Conservation (phyloP, 2,888 invertebrate genomes). For the Pammene fasciana region DNA sequence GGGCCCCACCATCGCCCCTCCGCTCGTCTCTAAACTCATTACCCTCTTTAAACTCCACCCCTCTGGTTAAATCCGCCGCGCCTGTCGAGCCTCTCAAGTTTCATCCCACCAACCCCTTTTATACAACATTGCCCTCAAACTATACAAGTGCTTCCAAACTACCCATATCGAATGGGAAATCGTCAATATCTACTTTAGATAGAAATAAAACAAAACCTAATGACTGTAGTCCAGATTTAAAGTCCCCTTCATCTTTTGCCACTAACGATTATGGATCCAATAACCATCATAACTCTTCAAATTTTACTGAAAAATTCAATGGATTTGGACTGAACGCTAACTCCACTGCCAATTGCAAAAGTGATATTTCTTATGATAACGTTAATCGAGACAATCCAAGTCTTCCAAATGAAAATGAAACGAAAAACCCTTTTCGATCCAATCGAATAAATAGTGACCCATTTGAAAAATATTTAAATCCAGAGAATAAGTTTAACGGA, state of each 20-base stretch:
- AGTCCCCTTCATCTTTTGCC: conserved; percentile 63
- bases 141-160: conserved; percentile 74
- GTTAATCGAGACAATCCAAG: conserved; percentile 55
- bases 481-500: conserved; percentile 60
- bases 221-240: conserved; percentile 60
- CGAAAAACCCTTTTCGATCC: conserved; percentile 69
- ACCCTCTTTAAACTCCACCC: conserved; percentile 66
- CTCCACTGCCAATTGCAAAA: conserved; percentile 52
- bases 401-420: conserved; percentile 55
- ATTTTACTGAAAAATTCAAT: conserved; percentile 54
- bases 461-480: conserved; percentile 68
- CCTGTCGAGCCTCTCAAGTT: conserved; percentile 64
- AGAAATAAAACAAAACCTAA: conserved; percentile 61
- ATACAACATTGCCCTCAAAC: conserved; percentile 75
- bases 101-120: conserved; percentile 80
- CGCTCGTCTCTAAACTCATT: conserved; percentile 66
- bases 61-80: conserved; percentile 65
- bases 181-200: conserved; percentile 67
- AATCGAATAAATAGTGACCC: conserved; percentile 66
- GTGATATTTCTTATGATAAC: conserved; percentile 53
- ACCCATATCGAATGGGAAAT: conserved; percentile 71
- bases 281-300: conserved; percentile 60
- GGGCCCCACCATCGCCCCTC: conserved; percentile 57
- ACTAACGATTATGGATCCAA: conserved; percentile 58
- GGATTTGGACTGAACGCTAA: conserved; percentile 54